phyloP scores from a whole-genome alignment of 1,140 invertebrate genomes.

The Hyposmocoma kahamanoa region DNA sequence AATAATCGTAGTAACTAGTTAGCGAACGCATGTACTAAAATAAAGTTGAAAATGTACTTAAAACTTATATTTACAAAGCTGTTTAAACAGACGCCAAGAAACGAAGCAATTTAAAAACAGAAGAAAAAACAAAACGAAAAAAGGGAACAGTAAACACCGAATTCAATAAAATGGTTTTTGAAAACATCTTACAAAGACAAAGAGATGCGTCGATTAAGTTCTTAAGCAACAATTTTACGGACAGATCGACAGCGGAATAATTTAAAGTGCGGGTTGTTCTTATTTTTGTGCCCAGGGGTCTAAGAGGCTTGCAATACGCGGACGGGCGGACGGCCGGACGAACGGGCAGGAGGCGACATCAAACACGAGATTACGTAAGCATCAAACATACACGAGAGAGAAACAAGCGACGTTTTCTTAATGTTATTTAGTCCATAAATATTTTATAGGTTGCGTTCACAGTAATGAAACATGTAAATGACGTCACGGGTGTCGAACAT shows the following conservation, averaged over 20 bases:
- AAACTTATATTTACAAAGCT: no score
- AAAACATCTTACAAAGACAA: constrained; percentile 15
- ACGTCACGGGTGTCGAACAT: constrained; percentile 13
- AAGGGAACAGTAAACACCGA: constrained; percentile 7
- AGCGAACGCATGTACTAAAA: no score
- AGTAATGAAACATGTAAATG: constrained; percentile 58
- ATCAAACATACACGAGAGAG: constrained; percentile 59
- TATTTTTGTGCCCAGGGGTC: constrained; percentile 32
- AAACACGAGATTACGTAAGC: constrained; percentile 45
- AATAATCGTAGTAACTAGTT: no score
- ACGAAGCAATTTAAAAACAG: not conserved
- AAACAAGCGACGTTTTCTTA: constrained; percentile 51
- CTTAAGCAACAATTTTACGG: constrained; percentile 44
- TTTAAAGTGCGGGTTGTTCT: constrained; percentile 35
- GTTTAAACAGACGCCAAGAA: not conserved
- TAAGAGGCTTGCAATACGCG: constrained; percentile 37
- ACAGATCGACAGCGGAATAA: constrained; percentile 39
- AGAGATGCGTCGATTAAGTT: constrained; percentile 29
- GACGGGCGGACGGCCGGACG: not conserved
- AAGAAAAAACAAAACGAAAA: not conserved
- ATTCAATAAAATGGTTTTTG: constrained; percentile 6
- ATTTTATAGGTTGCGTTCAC: constrained; percentile 35
- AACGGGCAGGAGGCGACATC: constrained; percentile 28
- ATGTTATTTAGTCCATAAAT: constrained; percentile 61
- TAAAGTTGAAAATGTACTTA: no score